A percentile compares a stretch with the other conserved stretches of the same genome.
phyloP scores from a whole-genome alignment of 1,140 invertebrate genomes.

The Bombus confusus region DNA sequence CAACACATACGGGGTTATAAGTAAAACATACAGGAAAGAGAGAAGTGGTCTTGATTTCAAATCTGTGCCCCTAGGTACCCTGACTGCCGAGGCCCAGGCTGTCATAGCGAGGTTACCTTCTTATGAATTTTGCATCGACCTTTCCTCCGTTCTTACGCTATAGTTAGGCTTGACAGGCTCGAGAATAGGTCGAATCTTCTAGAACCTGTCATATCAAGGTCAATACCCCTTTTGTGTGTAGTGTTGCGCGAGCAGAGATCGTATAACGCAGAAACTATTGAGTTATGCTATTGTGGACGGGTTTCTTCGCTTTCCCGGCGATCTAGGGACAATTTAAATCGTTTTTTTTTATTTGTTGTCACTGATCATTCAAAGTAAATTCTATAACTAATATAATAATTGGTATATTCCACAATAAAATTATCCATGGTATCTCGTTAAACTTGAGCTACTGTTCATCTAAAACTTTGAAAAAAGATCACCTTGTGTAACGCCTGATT shows the following conservation, averaged over 20 bases:
- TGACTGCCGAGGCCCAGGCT: background rate
- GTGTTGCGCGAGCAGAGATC: background rate
- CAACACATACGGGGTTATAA: background rate
- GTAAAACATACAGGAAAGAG: background rate
- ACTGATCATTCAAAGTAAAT: too few species aligned
- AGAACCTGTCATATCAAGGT: conserved; percentile 19
- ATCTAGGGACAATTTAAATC: background rate
- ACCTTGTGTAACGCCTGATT: background rate
- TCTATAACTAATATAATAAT: accelerated
- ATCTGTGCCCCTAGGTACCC: background rate
- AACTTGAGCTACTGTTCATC: background rate
- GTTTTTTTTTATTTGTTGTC: background rate
- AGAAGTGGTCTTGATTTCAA: too few species aligned
- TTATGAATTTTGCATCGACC: conserved; percentile 24
- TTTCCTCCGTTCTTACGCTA: background rate
- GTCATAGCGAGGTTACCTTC: conserved; percentile 2
- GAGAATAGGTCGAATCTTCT: conserved; percentile 19
- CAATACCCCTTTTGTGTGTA: background rate
- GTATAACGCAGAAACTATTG: background rate
- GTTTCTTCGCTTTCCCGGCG: too few species aligned
- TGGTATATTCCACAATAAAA: background rate
- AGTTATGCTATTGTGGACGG: background rate
- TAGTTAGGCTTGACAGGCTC: background rate
- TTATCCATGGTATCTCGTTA: background rate
- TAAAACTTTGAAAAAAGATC: accelerated